phyloP scores from a whole-genome alignment of 2,797 vertebrate species.

The Acanthurus tractus region DNA sequence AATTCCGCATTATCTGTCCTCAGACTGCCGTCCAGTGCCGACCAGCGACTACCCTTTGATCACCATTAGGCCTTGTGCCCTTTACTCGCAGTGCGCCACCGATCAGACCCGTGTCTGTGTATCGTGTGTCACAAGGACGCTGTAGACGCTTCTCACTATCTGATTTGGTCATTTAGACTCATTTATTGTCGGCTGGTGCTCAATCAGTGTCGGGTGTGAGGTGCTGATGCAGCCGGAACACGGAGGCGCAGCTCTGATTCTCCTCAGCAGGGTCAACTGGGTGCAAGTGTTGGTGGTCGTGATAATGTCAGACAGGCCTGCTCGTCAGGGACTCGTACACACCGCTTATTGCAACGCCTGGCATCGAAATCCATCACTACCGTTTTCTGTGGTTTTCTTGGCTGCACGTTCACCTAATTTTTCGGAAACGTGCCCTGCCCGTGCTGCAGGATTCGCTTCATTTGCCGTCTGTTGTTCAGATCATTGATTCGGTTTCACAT shows the following conservation, averaged over 20 bases:
- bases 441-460: conserved; percentile 47
- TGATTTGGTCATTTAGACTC: conserved; percentile 13
- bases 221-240: conserved; percentile 47
- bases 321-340: background rate
- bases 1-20: conserved; percentile 49
- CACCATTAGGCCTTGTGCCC: conserved; percentile 5
- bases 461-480: background rate
- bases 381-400: background rate
- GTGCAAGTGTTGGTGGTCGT: conserved; percentile 45
- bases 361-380: background rate
- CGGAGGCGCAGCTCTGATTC: conserved; percentile 46
- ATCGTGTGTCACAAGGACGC: conserved; percentile 6
- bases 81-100: conserved; percentile 31
- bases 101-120: background rate
- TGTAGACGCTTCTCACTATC: background rate
- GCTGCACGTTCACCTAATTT: background rate
- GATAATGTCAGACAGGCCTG: conserved; percentile 23
- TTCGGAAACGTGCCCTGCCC: background rate
- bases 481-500: conserved; percentile 33
- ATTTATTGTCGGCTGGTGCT: conserved; percentile 9
- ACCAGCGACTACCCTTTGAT: conserved; percentile 11
- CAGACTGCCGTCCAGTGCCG: background rate
- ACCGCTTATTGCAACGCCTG: background rate
- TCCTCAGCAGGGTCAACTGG: conserved; percentile 62
- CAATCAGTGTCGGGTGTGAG: conserved; percentile 14